These are phyloP conservation scores for Drosophila azteca DNA, from an alignment of 1,140 invertebrate genomes.

Conservation along the genomic window DNA sequence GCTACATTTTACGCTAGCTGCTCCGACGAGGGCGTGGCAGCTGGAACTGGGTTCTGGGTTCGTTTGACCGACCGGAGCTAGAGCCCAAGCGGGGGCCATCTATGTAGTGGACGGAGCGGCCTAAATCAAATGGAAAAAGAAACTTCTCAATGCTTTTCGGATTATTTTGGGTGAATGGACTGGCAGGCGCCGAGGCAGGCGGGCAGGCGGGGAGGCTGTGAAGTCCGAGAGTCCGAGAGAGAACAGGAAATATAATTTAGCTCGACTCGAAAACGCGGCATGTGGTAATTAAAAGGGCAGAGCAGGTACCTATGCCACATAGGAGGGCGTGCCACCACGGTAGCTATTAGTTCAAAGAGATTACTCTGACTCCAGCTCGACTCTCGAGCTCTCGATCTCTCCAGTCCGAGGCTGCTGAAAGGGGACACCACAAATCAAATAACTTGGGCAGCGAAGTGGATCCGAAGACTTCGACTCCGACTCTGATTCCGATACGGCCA, in stretches of 20 bases:
- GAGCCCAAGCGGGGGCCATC: too few relatives aligned
- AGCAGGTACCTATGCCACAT: slow-evolving; percentile 63
- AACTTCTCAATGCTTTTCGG: slow-evolving; percentile 45
- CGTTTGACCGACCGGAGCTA: slow-evolving; percentile 11
- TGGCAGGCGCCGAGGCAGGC: slow-evolving; percentile 20
- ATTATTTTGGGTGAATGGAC: slow-evolving; percentile 29
- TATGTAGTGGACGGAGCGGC: slow-evolving; percentile 29
- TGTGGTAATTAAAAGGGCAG: slow-evolving; percentile 81
- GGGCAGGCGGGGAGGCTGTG: slow-evolving; percentile 21
- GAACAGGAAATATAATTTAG: slow-evolving; percentile 82
- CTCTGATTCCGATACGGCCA: slow-evolving; percentile 14
- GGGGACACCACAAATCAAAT: slow-evolving; percentile 67
- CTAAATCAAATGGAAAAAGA: slow-evolving; percentile 71
- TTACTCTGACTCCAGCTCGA: slow-evolving; percentile 50
- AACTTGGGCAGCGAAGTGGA: slow-evolving; percentile 76
- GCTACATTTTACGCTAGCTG: slow-evolving; percentile 74
- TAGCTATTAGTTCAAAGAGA: slow-evolving; percentile 74
- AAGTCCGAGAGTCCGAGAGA: slow-evolving; percentile 1
- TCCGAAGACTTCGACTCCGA: slow-evolving; percentile 8
- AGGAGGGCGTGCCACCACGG: slow-evolving; percentile 64
- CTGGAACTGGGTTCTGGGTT: slow-evolving; percentile 39
- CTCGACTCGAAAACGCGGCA: slow-evolving; percentile 70
- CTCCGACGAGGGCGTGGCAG: slow-evolving; percentile 46
- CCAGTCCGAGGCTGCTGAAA: slow-evolving; percentile 22
- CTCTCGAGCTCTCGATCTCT: too few relatives aligned